These are phyloP conservation scores for Chesias legatella DNA, from an alignment of 2,888 invertebrate species.

Conservation along the genomic window DNA sequence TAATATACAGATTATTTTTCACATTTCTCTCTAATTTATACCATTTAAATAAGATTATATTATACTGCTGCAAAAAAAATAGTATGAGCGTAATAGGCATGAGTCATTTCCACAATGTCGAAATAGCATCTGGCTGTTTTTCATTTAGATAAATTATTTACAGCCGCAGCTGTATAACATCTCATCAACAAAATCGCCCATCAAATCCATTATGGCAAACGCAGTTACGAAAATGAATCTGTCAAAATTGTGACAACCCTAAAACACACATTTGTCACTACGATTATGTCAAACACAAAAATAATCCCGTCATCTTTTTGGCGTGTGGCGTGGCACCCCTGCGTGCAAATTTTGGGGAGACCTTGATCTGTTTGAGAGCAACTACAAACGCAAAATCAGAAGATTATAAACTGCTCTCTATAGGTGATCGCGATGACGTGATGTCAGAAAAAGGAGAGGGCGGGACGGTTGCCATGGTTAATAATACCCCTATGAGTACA, in stretches of 20 bases:
- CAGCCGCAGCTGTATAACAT: constrained; percentile 26
- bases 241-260: constrained; percentile 64
- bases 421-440: constrained; percentile 71
- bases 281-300: constrained; percentile 80
- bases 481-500: constrained; percentile 57
- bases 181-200: constrained; percentile 26
- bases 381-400: constrained; percentile 53
- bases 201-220: constrained; percentile 33
- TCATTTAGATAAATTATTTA: neutral
- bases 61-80: too few species aligned
- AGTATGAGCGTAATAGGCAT: too few species aligned
- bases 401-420: constrained; percentile 71
- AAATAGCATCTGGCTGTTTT: neutral
- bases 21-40: too few species aligned
- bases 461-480: constrained; percentile 74
- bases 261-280: constrained; percentile 77
- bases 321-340: constrained; percentile 63
- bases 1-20: too few species aligned
- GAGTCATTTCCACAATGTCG: neutral
- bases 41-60: too few species aligned
- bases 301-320: constrained; percentile 79
- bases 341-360: constrained; percentile 73
- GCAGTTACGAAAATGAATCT: constrained; percentile 48
- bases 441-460: constrained; percentile 66
- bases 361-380: constrained; percentile 39